Base-by-base conservation (phyloP, 2,888 invertebrate species). In the Sycophila texana region DNA sequence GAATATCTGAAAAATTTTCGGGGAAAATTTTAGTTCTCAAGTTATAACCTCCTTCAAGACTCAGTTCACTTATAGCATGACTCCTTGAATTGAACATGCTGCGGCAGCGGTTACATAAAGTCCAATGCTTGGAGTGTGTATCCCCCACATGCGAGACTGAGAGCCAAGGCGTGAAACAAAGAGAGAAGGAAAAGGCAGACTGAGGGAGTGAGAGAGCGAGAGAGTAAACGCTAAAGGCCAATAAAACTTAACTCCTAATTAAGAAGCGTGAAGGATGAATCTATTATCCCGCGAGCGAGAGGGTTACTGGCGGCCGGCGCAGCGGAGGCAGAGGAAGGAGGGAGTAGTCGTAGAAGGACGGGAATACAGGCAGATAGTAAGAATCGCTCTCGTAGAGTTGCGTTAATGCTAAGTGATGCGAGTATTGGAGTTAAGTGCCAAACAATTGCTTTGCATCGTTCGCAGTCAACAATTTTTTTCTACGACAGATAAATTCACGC, bases 191-290 rank as follows among this genome's bases (percentile, higher is more conserved):
- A 18, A 51, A n/a, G n/a, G n/a, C n/a, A n/a, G n/a, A n/a, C n/a
- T n/a, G n/a, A n/a, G n/a, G n/a, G n/a, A n/a, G n/a, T n/a, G 61
- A 49, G 16, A 26, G 16, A 60, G 13, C 10, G 18, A 20, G 14
- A 53, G 67, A n/a, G 71, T 51, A 55, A 79, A 81, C 84, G 85
- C 84, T 84, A 87, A 86, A 89, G 88, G 89, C 88, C 88, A 89
- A 89, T 88, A 89, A 89, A 89, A 89, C 88, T 89, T 87, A 89
- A 89, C 88, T 89, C 86, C 88, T 90, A 89, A 90, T 89, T 90
- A 90, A 89, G 89, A 89, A 89, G 89, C 89, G 89, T 86, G 89
- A 89, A 89, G 89, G 89, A 89, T 88, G 89, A 89, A 89, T 90
- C 89, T 89, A 89, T 89, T 90, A 89, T 88, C 86, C 86, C 74